Evolutionary conservation across 2,113 vertebrate species (phyloP), one percentile per base, ranked within the genome.

Genomic region (Triplophysa siluroides): DNA sequence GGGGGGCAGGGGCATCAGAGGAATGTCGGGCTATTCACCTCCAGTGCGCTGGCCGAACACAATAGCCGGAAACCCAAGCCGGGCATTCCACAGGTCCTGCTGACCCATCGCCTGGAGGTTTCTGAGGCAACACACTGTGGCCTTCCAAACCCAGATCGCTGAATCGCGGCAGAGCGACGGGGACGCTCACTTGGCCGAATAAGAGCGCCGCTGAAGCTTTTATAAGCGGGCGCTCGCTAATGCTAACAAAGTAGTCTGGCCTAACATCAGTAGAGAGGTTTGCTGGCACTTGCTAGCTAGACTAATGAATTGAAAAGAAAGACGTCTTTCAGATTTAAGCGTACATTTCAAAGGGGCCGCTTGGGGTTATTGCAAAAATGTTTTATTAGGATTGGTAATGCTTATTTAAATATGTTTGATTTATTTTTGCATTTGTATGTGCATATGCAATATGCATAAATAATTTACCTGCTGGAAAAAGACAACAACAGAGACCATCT

Each of bases 101-200:
- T 79, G 87, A 91, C 83, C 83, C 84, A 91, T 91, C 82, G 87
- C 89, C 83, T 85, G 87, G 88, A 92, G 88, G 90, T 93, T 92
- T 89, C 92, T 89, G 87, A 82, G 90, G 91, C 91, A 93, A 92
- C 92, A 80, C 83, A 70, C 70, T 7, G 63, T 71, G 77, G 63
- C 71, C 65, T 52, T 80, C 85, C 82, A 79, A 85, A 60, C 79
- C 56, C 73, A 81, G 68, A 13, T 60, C 66, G 62, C 78, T 69
- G 79, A 78, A 82, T 60, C 45, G 66, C 29, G 60, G 50, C 23
- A 71, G 67, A 68, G 71, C 52, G 43, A 52, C 10, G 24, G n/a
- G 61, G 50, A 66, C 21, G 83, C 78, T 78, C 82, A 82, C 77
- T 77, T 77, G 74, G 74, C 62, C 43, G 26, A 65, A 77, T 4